Evolutionary conservation across 2,888 invertebrate species (phyloP).

Genomic region (Eucriotettix oculatus): DNA sequence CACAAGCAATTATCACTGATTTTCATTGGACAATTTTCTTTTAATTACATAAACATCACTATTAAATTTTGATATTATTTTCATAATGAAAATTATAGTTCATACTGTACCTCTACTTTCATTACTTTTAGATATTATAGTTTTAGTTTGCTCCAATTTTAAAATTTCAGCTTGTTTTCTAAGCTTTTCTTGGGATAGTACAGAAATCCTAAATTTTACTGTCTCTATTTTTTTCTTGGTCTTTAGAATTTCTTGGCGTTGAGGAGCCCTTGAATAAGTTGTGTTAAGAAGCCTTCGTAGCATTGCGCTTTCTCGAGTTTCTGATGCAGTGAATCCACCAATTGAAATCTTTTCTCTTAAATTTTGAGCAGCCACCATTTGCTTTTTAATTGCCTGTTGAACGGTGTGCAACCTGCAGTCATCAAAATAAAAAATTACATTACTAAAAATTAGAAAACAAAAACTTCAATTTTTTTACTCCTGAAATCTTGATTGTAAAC

Average conservation of each 20-base stretch:
- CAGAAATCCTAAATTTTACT: slow-evolving; percentile 46
- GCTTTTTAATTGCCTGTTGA: slow-evolving; percentile 55
- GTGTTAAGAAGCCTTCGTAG: slow-evolving; percentile 17
- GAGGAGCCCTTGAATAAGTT: slow-evolving; percentile 14
- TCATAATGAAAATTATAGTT: no score
- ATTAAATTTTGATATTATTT: no score
- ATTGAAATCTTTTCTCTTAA: slow-evolving; percentile 29
- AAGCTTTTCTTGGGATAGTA: slow-evolving; percentile 52
- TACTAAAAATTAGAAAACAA: background rate
- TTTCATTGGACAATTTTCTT: no score
- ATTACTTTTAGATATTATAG: slow-evolving; percentile 46
- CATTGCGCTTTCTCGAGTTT: slow-evolving; percentile 14
- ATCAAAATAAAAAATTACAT: no score
- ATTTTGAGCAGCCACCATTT: slow-evolving; percentile 36
- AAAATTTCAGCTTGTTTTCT: slow-evolving; percentile 43
- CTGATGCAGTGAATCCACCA: slow-evolving; percentile 20
- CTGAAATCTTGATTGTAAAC: background rate
- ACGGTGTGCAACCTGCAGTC: slow-evolving; percentile 37
- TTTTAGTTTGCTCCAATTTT: slow-evolving; percentile 44
- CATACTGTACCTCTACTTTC: slow-evolving; percentile 21
- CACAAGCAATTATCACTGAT: no score
- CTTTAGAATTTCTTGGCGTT: slow-evolving; percentile 39
- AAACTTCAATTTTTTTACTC: background rate
- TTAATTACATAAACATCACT: no score
- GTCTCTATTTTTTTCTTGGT: slow-evolving; percentile 53